Conservation (phyloP, 2,888 invertebrate genomes). For the Eurytoma californica region DNA sequence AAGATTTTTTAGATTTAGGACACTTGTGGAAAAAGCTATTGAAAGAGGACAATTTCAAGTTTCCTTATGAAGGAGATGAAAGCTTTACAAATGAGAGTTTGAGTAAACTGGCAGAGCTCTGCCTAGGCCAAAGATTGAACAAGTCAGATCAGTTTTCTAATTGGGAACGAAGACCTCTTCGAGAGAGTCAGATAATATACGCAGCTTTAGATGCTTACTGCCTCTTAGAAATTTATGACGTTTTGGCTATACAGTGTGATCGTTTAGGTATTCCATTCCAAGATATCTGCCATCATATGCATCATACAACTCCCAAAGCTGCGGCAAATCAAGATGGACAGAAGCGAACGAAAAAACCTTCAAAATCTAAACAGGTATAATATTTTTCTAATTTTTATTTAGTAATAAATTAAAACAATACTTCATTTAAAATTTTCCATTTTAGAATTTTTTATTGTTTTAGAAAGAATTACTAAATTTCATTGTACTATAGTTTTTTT, state of each 20-base stretch:
- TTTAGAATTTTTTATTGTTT: not conserved
- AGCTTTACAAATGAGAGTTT: slow-evolving; percentile 81
- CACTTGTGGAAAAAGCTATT: slow-evolving; percentile 79
- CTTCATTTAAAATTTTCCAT: not conserved
- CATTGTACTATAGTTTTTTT: not conserved
- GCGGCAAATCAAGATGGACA: not conserved
- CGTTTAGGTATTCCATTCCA: slow-evolving; percentile 79
- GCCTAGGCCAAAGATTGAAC: slow-evolving; percentile 85
- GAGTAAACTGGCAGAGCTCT: slow-evolving; percentile 84
- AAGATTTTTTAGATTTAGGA: slow-evolving; percentile 79
- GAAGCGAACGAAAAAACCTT: slow-evolving; percentile 9
- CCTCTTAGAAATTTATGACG: slow-evolving; percentile 86
- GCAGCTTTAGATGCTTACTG: slow-evolving; percentile 94
- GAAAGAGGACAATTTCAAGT: slow-evolving; percentile 76
- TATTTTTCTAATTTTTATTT: not conserved
- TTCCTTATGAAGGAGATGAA: slow-evolving; percentile 78
- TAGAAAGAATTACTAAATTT: no score
- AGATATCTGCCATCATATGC: slow-evolving; percentile 77
- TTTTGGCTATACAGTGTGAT: slow-evolving; percentile 77
- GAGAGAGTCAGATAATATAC: slow-evolving; percentile 86
- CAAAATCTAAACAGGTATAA: slow-evolving; percentile 10
- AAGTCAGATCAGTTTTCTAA: slow-evolving; percentile 95
- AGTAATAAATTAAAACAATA: not conserved
- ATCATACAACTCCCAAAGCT: slow-evolving; percentile 12
- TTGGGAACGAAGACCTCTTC: slow-evolving; percentile 90